phyloP scores from a whole-genome alignment of 2,113 vertebrate species.

The Dicerorhinus sumatrensis region DNA sequence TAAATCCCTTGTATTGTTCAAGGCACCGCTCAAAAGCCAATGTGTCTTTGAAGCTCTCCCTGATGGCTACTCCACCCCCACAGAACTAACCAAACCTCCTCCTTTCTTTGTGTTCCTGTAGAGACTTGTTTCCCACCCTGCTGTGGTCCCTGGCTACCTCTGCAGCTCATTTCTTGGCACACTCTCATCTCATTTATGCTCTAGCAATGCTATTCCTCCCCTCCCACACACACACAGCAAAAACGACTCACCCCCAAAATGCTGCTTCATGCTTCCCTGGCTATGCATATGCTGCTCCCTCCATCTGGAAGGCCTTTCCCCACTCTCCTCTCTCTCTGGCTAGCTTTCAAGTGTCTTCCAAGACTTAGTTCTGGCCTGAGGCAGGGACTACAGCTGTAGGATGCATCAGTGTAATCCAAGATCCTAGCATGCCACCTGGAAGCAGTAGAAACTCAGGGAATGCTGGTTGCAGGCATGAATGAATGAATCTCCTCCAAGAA shows the following conservation, averaged over 20 bases:
- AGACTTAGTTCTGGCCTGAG: conserved; percentile 25
- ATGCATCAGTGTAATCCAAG: background rate
- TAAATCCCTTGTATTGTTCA: background rate
- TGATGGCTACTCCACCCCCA: background rate
- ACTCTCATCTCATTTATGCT: background rate
- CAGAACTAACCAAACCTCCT: background rate
- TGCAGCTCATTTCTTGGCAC: background rate
- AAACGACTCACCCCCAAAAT: background rate
- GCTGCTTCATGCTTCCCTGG: background rate
- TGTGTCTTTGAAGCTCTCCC: background rate
- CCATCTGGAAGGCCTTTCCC: background rate
- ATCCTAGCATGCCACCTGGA: background rate
- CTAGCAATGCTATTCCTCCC: background rate
- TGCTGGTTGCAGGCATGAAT: background rate
- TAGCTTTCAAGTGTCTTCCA: conserved; percentile 8
- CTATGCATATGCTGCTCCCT: background rate
- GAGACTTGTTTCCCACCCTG: background rate
- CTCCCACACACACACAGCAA: background rate
- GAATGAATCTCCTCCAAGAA: background rate
- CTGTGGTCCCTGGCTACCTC: background rate
- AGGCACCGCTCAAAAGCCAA: background rate
- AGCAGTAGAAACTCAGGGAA: background rate
- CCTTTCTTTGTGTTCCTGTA: background rate
- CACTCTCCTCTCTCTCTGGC: background rate
- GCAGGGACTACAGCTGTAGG: background rate